Percentiles rank a stretch among this genome's conserved stretches.
phyloP scores from a whole-genome alignment of 2,888 invertebrate genomes.

The Coelinius sp. region DNA sequence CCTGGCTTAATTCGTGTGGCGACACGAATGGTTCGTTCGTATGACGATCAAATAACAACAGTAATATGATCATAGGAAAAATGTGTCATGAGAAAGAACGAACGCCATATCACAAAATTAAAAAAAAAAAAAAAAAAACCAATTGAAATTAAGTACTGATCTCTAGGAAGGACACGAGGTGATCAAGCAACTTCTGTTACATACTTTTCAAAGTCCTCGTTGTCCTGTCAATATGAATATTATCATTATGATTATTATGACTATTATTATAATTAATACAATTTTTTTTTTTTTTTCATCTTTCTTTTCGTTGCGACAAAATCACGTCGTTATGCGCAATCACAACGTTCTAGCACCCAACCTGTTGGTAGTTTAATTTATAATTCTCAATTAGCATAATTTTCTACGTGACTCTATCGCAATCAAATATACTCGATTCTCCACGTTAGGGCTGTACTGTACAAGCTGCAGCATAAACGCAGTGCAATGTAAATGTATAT shows the following conservation, averaged over 20 bases:
- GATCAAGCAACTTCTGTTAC: slow-evolving; percentile 3
- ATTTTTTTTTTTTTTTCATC: not conserved
- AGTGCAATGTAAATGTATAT: not conserved
- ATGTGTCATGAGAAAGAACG: slow-evolving; percentile 45
- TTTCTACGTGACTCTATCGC: slow-evolving; percentile 32
- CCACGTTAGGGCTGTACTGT: not conserved
- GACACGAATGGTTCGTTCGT: slow-evolving; percentile 17
- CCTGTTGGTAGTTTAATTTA: slow-evolving; percentile 67
- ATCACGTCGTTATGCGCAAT: slow-evolving; percentile 22
- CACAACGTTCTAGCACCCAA: slow-evolving; percentile 47
- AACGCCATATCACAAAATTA: slow-evolving; percentile 64
- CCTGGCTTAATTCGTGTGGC: slow-evolving; percentile 60
- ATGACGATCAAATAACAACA: not conserved
- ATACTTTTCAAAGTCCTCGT: not conserved
- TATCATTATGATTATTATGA: slow-evolving; percentile 14
- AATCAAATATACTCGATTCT: slow-evolving; percentile 17
- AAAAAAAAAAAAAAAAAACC: slow-evolving; percentile 50
- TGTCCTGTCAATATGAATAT: slow-evolving; percentile 14
- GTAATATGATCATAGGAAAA: not conserved
- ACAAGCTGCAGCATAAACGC: not conserved
- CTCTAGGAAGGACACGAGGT: slow-evolving; percentile 53
- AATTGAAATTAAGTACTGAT: slow-evolving; percentile 65
- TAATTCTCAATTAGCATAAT: slow-evolving; percentile 60
- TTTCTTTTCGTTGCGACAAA: slow-evolving; percentile 8
- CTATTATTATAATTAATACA: not conserved